Evolutionary conservation across 2,797 vertebrate genomes (phyloP).

Genomic region (Hyperoplus immaculatus): DNA sequence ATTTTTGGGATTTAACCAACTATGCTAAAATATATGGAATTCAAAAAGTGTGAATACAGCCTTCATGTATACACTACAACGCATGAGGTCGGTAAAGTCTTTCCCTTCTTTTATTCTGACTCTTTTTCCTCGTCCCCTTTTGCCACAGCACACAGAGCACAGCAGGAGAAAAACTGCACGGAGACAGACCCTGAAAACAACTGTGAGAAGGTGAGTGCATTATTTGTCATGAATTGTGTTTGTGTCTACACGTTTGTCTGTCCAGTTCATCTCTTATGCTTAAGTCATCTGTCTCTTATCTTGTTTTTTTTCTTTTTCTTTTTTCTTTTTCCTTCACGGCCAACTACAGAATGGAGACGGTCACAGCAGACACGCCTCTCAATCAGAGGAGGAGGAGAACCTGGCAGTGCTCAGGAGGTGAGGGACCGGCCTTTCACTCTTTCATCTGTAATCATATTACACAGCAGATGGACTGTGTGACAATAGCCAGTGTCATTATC

Average conservation of each 20-base stretch:
- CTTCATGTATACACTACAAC: neutral
- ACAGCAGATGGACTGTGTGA: conserved; percentile 56
- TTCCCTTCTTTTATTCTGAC: neutral
- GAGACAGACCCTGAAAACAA: conserved; percentile 79
- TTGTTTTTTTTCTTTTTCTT: neutral
- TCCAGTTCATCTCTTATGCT: neutral
- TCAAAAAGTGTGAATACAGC: neutral
- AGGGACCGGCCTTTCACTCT: conserved; percentile 39
- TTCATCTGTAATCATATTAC: conserved; percentile 59
- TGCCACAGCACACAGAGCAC: conserved; percentile 81
- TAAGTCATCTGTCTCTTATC: neutral
- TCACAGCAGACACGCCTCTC: conserved; percentile 86
- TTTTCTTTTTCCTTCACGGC: conserved; percentile 74
- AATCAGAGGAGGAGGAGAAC: conserved; percentile 96
- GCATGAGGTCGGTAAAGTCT: neutral
- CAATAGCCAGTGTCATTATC: conserved; percentile 27
- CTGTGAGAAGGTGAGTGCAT: conserved; percentile 86
- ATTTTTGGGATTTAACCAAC: neutral
- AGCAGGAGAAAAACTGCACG: conserved; percentile 77
- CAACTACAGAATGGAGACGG: conserved; percentile 82
- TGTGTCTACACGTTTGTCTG: neutral
- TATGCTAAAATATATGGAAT: neutral
- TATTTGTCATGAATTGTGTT: neutral
- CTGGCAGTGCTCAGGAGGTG: conserved; percentile 94
- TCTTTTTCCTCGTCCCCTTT: neutral